These are phyloP conservation scores for Anableps anableps DNA, from an alignment of 2,797 vertebrate genomes.

Conservation along the genomic window DNA sequence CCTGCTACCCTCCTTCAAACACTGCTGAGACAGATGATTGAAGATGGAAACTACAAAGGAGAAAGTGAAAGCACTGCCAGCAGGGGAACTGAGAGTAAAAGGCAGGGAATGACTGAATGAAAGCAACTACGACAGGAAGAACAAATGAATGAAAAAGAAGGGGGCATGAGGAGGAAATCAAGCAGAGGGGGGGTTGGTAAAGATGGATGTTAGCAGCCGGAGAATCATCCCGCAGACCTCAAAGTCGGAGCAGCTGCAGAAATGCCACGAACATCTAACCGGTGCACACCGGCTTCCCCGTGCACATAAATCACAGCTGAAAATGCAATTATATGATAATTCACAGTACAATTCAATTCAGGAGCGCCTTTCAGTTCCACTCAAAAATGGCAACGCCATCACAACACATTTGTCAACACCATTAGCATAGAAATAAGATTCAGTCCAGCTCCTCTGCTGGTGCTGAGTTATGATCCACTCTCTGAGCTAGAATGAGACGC, in stretches of 20 bases:
- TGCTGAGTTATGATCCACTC: slow-evolving; percentile 49
- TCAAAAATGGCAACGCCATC: slow-evolving; percentile 70
- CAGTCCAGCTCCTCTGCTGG: slow-evolving; percentile 60
- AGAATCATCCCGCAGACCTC: slow-evolving; percentile 64
- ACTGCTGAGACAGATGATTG: slow-evolving; percentile 45
- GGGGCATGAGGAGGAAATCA: neutral
- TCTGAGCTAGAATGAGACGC: slow-evolving; percentile 43
- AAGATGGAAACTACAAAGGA: slow-evolving; percentile 42
- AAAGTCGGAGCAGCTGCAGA: slow-evolving; percentile 43
- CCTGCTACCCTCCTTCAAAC: slow-evolving; percentile 50
- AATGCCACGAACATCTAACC: slow-evolving; percentile 57
- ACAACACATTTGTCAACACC: slow-evolving; percentile 79
- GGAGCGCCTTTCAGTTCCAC: slow-evolving; percentile 69
- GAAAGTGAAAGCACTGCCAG: slow-evolving; percentile 40
- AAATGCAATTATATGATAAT: slow-evolving; percentile 83
- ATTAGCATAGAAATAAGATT: slow-evolving; percentile 86
- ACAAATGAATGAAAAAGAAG: slow-evolving; percentile 32
- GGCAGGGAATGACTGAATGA: slow-evolving; percentile 38
- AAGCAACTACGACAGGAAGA: slow-evolving; percentile 19
- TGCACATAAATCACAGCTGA: slow-evolving; percentile 72
- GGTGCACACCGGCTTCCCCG: slow-evolving; percentile 41
- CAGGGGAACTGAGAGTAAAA: slow-evolving; percentile 26
- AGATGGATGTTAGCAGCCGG: slow-evolving; percentile 64
- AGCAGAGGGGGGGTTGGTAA: neutral
- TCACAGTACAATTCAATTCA: slow-evolving; percentile 77